Percentiles rank a stretch among this genome's conserved stretches.
Evolutionary conservation across 2,888 invertebrate species (phyloP).

Genomic region (Apomyelois bistriatella): DNA sequence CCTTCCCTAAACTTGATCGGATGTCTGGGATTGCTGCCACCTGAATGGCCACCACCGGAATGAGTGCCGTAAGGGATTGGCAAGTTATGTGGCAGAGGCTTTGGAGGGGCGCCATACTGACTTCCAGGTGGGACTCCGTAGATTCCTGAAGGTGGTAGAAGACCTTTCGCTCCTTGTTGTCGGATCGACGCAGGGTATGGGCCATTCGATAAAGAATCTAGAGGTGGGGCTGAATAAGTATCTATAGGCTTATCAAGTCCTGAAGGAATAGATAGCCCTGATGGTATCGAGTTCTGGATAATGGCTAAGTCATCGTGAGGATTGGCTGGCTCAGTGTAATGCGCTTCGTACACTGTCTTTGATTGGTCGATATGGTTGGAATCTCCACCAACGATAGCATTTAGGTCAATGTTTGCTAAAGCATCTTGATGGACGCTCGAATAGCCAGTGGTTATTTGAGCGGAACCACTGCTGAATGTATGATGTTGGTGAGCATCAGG

Average conservation of each 20-base stretch:
- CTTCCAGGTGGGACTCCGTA: slow-evolving; percentile 82
- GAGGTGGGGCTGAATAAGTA: slow-evolving; percentile 62
- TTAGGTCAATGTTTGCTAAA: slow-evolving; percentile 60
- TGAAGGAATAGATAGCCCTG: slow-evolving; percentile 22
- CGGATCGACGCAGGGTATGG: slow-evolving; percentile 55
- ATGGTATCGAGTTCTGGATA: slow-evolving; percentile 30
- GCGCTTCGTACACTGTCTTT: slow-evolving; percentile 73
- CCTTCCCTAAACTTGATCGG: slow-evolving; percentile 88
- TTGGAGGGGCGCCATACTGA: slow-evolving; percentile 66
- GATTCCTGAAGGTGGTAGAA: slow-evolving; percentile 80
- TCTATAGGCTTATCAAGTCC: slow-evolving; percentile 45
- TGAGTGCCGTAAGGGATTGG: slow-evolving; percentile 66
- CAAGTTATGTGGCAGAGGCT: slow-evolving; percentile 46
- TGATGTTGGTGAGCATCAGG: slow-evolving; percentile 31
- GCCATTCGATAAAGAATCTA: slow-evolving; percentile 63
- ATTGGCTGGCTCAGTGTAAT: slow-evolving; percentile 61
- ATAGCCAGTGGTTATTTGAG: slow-evolving; percentile 62
- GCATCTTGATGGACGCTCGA: slow-evolving; percentile 71
- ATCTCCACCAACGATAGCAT: slow-evolving; percentile 66
- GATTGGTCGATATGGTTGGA: slow-evolving; percentile 72
- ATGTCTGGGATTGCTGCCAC: slow-evolving; percentile 70
- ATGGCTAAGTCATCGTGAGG: slow-evolving; percentile 42
- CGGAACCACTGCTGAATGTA: slow-evolving; percentile 20
- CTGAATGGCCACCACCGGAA: slow-evolving; percentile 66
- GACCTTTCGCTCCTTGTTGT: slow-evolving; percentile 71